phyloP scores from a whole-genome alignment of 2,888 invertebrate species.

The Eubasilissa splendida region DNA sequence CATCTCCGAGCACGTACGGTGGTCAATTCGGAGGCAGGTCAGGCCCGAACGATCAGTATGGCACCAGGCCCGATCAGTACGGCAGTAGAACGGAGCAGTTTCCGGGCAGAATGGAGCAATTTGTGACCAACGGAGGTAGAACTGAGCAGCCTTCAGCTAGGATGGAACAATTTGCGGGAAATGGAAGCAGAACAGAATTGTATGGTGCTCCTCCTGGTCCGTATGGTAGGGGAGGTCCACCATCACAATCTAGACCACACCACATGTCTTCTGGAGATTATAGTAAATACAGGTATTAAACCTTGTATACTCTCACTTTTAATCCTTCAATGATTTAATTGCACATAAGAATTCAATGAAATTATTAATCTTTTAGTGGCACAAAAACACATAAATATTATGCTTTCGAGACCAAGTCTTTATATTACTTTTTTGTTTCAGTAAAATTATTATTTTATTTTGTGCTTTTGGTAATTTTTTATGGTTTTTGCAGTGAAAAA shows the following conservation, averaged over 20 bases:
- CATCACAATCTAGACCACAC: conserved; percentile 51
- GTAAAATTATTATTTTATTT: no score
- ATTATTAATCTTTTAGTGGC: no score
- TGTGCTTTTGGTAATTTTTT: no score
- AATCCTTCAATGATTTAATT: background rate
- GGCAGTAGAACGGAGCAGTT: conserved; percentile 28
- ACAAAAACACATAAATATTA: no score
- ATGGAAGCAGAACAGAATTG: conserved; percentile 17
- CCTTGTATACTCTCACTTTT: no score
- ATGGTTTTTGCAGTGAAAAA: no score
- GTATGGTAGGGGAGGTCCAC: conserved; percentile 40
- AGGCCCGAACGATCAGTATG: conserved; percentile 29
- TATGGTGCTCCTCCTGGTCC: conserved; percentile 36
- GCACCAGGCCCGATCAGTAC: conserved; percentile 30
- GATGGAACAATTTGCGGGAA: conserved; percentile 18
- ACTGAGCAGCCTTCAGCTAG: conserved; percentile 17
- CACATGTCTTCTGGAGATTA: conserved; percentile 48
- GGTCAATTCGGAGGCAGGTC: conserved; percentile 3
- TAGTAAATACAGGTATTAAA: conserved; percentile 54
- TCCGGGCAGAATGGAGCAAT: conserved; percentile 1
- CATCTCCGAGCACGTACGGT: conserved; percentile 27
- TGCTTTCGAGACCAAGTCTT: no score
- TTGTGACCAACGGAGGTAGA: conserved; percentile 22
- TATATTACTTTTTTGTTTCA: no score
- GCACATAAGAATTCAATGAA: background rate